These are phyloP conservation scores for Sebastes umbrosus DNA, from an alignment of 2,797 vertebrate species.

Conservation along the genomic window DNA sequence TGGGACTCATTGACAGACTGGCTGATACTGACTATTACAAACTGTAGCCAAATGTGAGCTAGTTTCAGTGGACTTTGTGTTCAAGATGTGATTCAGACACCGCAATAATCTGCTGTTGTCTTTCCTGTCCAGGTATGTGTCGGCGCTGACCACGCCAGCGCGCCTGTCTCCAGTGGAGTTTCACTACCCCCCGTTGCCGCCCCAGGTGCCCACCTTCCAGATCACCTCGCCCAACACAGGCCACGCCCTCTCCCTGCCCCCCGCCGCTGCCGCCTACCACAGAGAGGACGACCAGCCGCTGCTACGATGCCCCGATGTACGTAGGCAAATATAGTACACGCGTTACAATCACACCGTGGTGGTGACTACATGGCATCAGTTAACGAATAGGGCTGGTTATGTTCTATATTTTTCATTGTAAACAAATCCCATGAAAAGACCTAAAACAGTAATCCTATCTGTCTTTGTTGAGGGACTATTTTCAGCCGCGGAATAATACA, in stretches of 20 bases:
- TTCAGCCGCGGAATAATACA: neutral
- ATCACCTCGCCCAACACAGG: conserved; percentile 95
- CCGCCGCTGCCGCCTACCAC: conserved; percentile 86
- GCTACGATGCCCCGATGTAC: conserved; percentile 86
- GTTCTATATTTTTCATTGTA: no score
- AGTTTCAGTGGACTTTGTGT: neutral
- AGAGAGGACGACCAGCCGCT: conserved; percentile 93
- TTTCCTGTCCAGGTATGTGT: conserved; percentile 89
- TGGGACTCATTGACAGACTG: neutral
- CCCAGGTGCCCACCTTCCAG: conserved; percentile 96
- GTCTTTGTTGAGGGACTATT: neutral
- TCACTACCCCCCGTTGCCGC: conserved; percentile 90
- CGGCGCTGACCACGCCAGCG: conserved; percentile 95
- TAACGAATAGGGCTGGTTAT: no score
- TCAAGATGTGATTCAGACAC: neutral
- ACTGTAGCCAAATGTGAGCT: no score
- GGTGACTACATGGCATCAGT: no score
- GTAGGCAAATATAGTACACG: conserved; percentile 11
- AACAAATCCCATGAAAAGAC: no score
- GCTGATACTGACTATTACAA: neutral
- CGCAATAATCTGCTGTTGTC: neutral
- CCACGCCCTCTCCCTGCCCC: conserved; percentile 91
- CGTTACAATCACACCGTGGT: no score
- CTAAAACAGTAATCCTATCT: no score
- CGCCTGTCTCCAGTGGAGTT: conserved; percentile 96